These are phyloP conservation scores for Sarcophaga bullata DNA, from an alignment of 1,140 invertebrate species.

Conservation along the genomic window DNA sequence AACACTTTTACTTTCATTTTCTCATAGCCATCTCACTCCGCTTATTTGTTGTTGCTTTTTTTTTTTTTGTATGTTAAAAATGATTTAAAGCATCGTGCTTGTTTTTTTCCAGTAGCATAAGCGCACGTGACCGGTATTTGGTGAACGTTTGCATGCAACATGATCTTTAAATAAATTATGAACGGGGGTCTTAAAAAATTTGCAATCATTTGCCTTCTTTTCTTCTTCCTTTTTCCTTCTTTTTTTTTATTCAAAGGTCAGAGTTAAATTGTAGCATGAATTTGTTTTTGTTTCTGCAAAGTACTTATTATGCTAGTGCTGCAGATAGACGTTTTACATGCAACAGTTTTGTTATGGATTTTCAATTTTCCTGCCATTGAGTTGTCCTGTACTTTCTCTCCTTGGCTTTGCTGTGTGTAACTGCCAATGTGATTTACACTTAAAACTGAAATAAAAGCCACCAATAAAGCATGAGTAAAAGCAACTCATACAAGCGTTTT, in stretches of 20 bases:
- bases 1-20: no score
- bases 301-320: neutral
- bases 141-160: conserved; percentile 3
- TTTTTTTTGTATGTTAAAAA: neutral
- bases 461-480: neutral
- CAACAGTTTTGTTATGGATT: conserved; percentile 8
- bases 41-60: no score
- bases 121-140: neutral
- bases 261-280: neutral
- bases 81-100: neutral
- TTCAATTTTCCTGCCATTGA: conserved; percentile 2
- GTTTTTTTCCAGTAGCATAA: neutral
- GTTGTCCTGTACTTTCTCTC: neutral
- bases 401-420: neutral
- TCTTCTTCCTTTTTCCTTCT: no score
- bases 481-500: neutral
- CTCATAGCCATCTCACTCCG: no score
- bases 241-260: neutral
- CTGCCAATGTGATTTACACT: conserved; percentile 13
- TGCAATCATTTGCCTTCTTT: no score
- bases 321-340: neutral
- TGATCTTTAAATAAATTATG: conserved; percentile 10
- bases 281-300: neutral
- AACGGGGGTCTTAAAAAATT: neutral
- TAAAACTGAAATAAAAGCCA: conserved; percentile 15